Percentiles rank a stretch among this genome's conserved stretches.
Conservation (phyloP, 2,797 vertebrate species). For the Gymnopithys bicolor region DNA sequence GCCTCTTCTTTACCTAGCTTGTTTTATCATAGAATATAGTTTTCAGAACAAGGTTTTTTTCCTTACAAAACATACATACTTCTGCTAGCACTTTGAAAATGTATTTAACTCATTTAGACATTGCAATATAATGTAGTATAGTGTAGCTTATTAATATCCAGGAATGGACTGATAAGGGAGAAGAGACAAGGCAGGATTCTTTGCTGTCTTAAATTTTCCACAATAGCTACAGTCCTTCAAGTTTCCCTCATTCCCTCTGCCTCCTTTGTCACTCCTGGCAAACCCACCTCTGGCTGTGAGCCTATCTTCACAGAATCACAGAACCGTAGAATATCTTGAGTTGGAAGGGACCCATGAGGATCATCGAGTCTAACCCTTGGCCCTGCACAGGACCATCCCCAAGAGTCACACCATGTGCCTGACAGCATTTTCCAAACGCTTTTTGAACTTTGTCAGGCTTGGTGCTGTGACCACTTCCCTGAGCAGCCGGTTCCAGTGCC, state of each 20-base stretch:
- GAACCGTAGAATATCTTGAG: not conserved
- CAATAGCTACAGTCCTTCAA: not conserved
- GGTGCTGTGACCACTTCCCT: not conserved
- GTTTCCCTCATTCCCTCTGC: not conserved
- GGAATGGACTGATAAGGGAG: not conserved
- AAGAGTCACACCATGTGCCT: not conserved
- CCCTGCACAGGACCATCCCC: not conserved
- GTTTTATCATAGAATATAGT: not conserved
- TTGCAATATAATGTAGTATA: not conserved
- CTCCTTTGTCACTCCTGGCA: not conserved
- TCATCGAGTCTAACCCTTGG: not conserved
- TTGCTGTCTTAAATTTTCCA: not conserved
- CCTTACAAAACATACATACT: not conserved
- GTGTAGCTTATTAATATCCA: not conserved
- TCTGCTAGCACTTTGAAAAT: not conserved
- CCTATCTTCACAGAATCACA: not conserved
- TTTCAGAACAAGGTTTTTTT: not conserved
- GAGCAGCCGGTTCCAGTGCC: not conserved
- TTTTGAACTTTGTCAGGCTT: not conserved
- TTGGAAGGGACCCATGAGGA: not conserved
- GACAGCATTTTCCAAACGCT: not conserved
- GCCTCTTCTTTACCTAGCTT: not conserved
- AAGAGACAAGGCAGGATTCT: not conserved
- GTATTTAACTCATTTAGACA: not conserved
- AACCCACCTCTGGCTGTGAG: not conserved